These are phyloP conservation scores for Scrobipalpa atriplicella DNA, from an alignment of 2,888 invertebrate species.

Conservation along the genomic window DNA sequence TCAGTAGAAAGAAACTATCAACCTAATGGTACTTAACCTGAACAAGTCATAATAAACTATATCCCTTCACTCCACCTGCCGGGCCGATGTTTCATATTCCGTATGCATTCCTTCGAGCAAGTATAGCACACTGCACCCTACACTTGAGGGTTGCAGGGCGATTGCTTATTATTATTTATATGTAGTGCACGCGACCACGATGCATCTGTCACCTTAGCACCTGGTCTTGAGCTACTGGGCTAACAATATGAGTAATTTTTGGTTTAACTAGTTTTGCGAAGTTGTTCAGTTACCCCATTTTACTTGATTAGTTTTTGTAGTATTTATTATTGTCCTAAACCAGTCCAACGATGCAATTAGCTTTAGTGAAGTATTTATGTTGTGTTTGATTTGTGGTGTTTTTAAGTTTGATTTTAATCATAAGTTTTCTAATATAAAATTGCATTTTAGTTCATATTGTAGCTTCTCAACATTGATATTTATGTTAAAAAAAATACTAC, in stretches of 20 bases:
- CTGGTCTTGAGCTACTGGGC: slow-evolving; percentile 32
- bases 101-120: slow-evolving; percentile 35
- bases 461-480: too few relatives aligned
- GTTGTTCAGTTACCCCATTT: not conserved
- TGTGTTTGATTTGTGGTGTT: too few relatives aligned
- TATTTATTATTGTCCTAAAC: too few relatives aligned
- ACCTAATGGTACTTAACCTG: too few relatives aligned
- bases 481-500: too few relatives aligned
- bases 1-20: not conserved
- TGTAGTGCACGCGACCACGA: slow-evolving; percentile 12
- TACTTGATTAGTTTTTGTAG: too few relatives aligned
- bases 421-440: too few relatives aligned
- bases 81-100: not conserved
- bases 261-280: not conserved
- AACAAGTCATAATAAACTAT: not conserved
- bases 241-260: not conserved
- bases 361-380: too few relatives aligned
- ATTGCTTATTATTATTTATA: slow-evolving; percentile 2
- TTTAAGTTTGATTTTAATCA: too few relatives aligned
- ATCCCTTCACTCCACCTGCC: slow-evolving; percentile 1
- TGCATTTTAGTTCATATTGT: too few relatives aligned
- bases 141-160: not conserved
- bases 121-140: slow-evolving; percentile 2
- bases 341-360: too few relatives aligned
- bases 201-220: slow-evolving; percentile 16